Conservation (phyloP, 2,797 vertebrate genomes). For the Hafferia zeledoni region DNA sequence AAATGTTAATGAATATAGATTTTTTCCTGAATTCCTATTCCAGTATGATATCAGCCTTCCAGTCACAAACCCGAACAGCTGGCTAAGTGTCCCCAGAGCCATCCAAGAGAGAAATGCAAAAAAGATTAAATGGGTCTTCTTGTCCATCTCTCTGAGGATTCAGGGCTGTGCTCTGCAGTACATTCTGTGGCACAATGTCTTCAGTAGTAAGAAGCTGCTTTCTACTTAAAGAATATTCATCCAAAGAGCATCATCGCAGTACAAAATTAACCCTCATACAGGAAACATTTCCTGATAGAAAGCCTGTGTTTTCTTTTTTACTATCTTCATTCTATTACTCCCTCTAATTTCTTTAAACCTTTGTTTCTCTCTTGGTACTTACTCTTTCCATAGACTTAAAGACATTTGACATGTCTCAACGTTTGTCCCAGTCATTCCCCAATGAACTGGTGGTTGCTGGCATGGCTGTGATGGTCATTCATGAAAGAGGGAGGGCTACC, state of each 20-base stretch:
- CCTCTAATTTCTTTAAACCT: background rate
- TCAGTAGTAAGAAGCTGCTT: background rate
- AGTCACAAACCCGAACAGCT: conserved; percentile 28
- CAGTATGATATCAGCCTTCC: conserved; percentile 25
- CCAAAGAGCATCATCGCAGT: background rate
- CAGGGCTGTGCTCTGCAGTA: background rate
- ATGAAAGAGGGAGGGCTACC: background rate
- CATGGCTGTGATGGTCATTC: background rate
- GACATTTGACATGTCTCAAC: background rate
- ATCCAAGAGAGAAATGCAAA: conserved; percentile 34
- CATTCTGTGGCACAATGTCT: background rate
- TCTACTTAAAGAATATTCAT: background rate
- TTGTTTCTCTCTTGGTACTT: background rate
- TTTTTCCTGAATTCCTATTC: conserved; percentile 3
- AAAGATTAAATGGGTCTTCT: conserved; percentile 4
- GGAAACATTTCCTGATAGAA: background rate
- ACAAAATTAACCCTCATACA: background rate
- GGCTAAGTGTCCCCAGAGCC: conserved; percentile 23
- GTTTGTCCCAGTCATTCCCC: background rate
- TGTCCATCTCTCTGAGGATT: background rate
- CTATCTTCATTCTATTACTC: background rate
- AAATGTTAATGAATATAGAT: conserved; percentile 58
- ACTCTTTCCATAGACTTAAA: background rate
- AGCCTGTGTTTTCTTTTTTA: background rate
- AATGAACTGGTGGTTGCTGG: background rate